Evolutionary conservation across 2,113 vertebrate genomes (phyloP), one percentile per base, ranked within the genome.

Genomic region (Aleadryas rufinucha): DNA sequence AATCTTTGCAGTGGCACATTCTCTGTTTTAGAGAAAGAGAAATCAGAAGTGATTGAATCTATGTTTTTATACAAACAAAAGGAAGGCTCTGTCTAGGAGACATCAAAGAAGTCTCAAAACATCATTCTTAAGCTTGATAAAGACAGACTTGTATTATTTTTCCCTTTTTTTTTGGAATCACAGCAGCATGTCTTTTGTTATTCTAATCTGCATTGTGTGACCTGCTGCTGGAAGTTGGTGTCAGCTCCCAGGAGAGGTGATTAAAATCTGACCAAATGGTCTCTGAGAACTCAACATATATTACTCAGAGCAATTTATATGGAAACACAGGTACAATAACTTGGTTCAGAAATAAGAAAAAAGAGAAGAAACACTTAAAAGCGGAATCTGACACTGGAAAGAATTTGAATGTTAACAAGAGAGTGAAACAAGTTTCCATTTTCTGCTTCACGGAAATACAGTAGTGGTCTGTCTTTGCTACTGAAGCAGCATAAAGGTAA

Each of bases 191-290:
- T 94, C 95, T 90, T 96, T 96, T 96, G 52, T 95, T 96, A 86
- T 97, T 97, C 93, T 97, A 66, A 97, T 97, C 85, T 96, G 89
- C 64, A 75, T 79, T 31, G 8, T 96, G 74, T 16, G 94, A 97
- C 85, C 94, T 96, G 93, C 88, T 96, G 93, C 93, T 97, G 84
- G 80, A 97, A 97, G 97, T 79, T 97, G 90, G 93, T 97, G 94
- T 97, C 97, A 97, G 93, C 89, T 98, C 98, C 97, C 98, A 91
- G 91, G 98, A 96, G 98, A 93, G 60, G 82, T 96, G 97, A 97
- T 98, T 98, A 97, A 96, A 97, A 94, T 97, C 91, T 95, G 94
- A 94, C 97, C 97, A 96, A 97, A 97, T 97, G 97, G 93, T 97
- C 90, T 96, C 90, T 97, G 93, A 94, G 95, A 97, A 94, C 64